A percentile compares a stretch with the other conserved stretches of the same genome.
These are phyloP conservation scores for Narcine bancroftii DNA, from an alignment of 2,113 vertebrate species.

Conservation along the genomic window DNA sequence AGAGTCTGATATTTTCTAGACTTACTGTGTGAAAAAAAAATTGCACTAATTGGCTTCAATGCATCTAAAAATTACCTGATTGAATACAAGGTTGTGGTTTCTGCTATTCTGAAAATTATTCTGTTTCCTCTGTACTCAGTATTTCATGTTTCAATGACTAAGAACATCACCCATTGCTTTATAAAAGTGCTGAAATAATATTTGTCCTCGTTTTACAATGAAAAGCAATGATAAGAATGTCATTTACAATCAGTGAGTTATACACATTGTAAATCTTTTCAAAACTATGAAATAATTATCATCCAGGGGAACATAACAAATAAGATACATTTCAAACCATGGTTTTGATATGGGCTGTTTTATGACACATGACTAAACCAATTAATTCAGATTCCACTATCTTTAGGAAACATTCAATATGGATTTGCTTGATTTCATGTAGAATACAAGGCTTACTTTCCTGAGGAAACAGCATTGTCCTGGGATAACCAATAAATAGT, in stretches of 20 bases:
- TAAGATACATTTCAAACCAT: background rate
- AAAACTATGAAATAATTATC: background rate
- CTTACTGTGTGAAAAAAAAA: too few relatives aligned
- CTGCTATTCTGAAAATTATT: background rate
- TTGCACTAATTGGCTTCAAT: too few relatives aligned
- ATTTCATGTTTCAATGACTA: background rate
- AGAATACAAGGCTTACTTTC: background rate
- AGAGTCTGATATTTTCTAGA: too few relatives aligned
- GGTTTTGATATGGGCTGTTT: background rate
- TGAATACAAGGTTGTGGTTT: background rate
- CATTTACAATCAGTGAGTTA: background rate
- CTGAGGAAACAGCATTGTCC: background rate
- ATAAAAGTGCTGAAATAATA: constrained; percentile 6
- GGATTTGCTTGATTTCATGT: background rate
- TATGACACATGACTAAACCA: background rate
- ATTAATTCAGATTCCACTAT: background rate
- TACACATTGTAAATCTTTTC: background rate
- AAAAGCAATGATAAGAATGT: background rate
- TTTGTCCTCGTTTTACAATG: background rate
- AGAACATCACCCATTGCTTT: background rate
- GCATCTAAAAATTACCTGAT: too few relatives aligned
- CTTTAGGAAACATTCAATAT: background rate
- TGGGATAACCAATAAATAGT: background rate
- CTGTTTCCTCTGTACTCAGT: background rate
- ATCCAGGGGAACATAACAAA: background rate